Evolutionary conservation across 2,113 vertebrate genomes (phyloP).

Genomic region (Eira barbara): DNA sequence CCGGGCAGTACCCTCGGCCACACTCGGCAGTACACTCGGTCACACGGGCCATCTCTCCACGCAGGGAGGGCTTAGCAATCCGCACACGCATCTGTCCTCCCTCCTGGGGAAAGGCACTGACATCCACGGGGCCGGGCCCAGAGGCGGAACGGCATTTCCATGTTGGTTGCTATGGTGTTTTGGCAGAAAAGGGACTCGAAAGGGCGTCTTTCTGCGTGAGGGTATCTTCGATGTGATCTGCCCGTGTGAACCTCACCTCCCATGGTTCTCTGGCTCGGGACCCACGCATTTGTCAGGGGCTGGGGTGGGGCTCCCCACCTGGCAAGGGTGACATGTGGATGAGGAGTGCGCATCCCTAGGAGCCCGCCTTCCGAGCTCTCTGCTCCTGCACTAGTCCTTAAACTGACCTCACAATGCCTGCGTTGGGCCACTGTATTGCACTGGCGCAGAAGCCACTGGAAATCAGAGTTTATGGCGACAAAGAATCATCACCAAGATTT

Average conservation of each 20-base stretch:
- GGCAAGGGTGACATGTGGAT: conserved; percentile 71
- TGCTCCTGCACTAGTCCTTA: conserved; percentile 46
- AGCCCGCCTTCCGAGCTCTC: conserved; percentile 64
- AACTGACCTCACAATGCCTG: neutral
- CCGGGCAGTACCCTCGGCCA: neutral
- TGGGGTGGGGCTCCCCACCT: conserved; percentile 69
- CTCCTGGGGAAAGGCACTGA: neutral
- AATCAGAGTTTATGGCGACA: neutral
- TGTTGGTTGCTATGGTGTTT: neutral
- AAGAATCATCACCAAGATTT: neutral
- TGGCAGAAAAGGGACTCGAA: neutral
- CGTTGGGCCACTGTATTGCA: neutral
- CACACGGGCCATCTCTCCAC: fast-evolving
- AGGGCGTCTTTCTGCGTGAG: conserved; percentile 19
- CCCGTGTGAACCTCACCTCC: conserved; percentile 39
- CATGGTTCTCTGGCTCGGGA: neutral
- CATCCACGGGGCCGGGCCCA: neutral
- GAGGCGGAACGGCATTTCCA: neutral
- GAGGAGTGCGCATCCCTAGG: conserved; percentile 68
- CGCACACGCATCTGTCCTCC: neutral
- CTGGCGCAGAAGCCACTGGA: neutral
- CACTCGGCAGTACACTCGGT: too few species aligned
- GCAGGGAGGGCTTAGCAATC: neutral
- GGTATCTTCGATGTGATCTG: neutral
- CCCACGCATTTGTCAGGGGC: conserved; percentile 51